Base-by-base conservation (phyloP, 2,113 vertebrate genomes). In the Heterotis niloticus region DNA sequence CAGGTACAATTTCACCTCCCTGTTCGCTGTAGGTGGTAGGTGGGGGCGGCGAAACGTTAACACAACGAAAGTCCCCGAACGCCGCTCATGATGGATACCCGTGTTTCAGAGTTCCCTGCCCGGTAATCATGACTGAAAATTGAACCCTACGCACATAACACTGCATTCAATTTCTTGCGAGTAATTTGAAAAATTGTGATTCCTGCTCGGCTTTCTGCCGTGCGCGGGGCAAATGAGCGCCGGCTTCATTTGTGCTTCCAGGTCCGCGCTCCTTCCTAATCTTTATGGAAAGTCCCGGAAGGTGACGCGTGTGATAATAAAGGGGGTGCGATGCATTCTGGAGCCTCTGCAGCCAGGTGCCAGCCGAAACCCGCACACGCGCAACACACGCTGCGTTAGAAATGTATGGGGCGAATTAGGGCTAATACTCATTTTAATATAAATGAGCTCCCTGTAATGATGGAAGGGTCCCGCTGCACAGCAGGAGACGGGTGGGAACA, bases 381-480 rank as follows among this genome's bases (percentile, higher is more conserved):
- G n/a, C n/a, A 83, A 80, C 81, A 52, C 91, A 85, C 17, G 88
- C 91, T 91, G 90, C 68, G 89, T 88, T 84, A 81, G 77, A 90
- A 91, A 92, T 92, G 88, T 89, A 91, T 87, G 84, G 86, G 78
- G 87, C 59, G 86, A 92, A 91, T 91, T 89, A 91, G 76, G n/a
- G 79, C 79, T 86, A 85, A 89, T 88, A 87, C 89, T 91, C 90
- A 91, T 92, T 92, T 91, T 90, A 91, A 92, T 91, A 91, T 91
- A 90, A 92, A 92, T 90, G 90, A 91, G 90, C 86, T 90, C 79
- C 76, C 87, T 81, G 84, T 91, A 90, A 89, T 86, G 88, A 91
- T 86, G 85, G 83, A 87, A 89, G 81, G 86, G 86, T 90, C 84
- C 85, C 84, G 82, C 83, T 80, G 78, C 88, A 60, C 86, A 85